phyloP scores from a whole-genome alignment of 2,888 invertebrate genomes.

The Nipponacmea schrenckii region DNA sequence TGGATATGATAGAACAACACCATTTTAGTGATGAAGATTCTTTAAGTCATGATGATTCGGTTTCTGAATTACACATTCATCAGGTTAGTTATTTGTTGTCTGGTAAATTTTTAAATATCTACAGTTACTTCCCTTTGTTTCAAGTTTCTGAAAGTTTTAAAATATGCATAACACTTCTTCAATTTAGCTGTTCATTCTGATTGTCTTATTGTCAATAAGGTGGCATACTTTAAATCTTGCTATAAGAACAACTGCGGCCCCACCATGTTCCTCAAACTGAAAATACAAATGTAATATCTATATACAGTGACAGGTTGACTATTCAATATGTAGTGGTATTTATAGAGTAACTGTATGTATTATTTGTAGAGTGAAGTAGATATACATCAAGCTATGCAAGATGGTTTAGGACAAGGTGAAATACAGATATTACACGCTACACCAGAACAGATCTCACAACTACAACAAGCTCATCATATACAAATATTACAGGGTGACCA shows the following conservation, averaged over 20 bases:
- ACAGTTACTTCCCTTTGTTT: no score
- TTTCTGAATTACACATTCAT: constrained; percentile 51
- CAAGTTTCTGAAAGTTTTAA: no score
- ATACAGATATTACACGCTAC: constrained; percentile 69
- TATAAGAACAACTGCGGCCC: no score
- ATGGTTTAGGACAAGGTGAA: constrained; percentile 56
- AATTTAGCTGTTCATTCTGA: no score
- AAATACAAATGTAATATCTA: neutral
- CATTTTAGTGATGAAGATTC: constrained; percentile 53
- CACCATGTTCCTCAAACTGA: no score
- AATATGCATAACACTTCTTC: no score
- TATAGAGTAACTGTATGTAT: neutral
- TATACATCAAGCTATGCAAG: constrained; percentile 51
- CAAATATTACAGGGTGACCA: constrained; percentile 64
- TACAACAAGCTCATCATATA: constrained; percentile 66
- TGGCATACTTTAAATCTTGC: no score
- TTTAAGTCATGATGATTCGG: constrained; percentile 43
- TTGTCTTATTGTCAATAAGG: neutral
- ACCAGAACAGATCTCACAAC: constrained; percentile 67
- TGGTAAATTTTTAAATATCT: no score
- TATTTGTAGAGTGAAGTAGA: constrained; percentile 37
- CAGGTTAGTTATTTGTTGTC: constrained; percentile 34
- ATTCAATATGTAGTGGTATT: neutral
- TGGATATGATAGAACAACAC: constrained; percentile 10
- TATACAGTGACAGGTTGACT: constrained; percentile 10